Evolutionary conservation across 2,888 invertebrate genomes (phyloP), one percentile per base, ranked within the genome.

Genomic region (Eupithecia vulgata): DNA sequence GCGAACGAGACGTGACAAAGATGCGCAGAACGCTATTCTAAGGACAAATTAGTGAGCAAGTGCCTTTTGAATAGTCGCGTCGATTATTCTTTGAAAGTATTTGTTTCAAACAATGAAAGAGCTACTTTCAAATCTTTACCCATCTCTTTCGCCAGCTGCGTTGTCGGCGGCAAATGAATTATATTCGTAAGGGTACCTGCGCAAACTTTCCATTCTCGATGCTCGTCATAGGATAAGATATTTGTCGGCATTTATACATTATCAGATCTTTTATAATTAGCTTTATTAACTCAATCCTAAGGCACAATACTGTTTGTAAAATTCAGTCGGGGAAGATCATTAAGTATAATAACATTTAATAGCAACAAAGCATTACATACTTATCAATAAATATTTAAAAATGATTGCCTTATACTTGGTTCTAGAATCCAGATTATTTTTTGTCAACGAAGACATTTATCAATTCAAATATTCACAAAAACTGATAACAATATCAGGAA

Each of bases 241-340:
- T 30, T 30, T 30, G 4, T 4, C 30, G 30, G 30, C 30, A 30
- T 30, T 30, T 30, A 30, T 30, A 34, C 30, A 61, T 34, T 17
- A 34, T 61, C 61, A 34, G 61, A 61, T 34, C 61, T 30, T 59
- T 61, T 10, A 5, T 57, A 61, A 34, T 21, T 8, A 61, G 30
- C 15, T 34, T 34, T 7, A 34, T 61, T 34, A 1, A 61, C 17
- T 34, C 13, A 59, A 21, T 21, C 4, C 2, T 30, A 61, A 61
- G 61, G 61, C 61, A 61, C 61, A 61, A 61, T 61, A 61, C 61
- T 34, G 34, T 2, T 30, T 34, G 61, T 61, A 57, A 52, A 25
- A 25, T 57, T 61, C 17, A 34, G 34, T 61, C 61, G 61, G 17
- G 21, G 10, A 21, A 52, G 10, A 12, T 52, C 21, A 52, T 10